Percentiles rank a stretch among this genome's conserved stretches.
Conservation (phyloP, 2,113 vertebrate species). For the Pao palembangensis region DNA sequence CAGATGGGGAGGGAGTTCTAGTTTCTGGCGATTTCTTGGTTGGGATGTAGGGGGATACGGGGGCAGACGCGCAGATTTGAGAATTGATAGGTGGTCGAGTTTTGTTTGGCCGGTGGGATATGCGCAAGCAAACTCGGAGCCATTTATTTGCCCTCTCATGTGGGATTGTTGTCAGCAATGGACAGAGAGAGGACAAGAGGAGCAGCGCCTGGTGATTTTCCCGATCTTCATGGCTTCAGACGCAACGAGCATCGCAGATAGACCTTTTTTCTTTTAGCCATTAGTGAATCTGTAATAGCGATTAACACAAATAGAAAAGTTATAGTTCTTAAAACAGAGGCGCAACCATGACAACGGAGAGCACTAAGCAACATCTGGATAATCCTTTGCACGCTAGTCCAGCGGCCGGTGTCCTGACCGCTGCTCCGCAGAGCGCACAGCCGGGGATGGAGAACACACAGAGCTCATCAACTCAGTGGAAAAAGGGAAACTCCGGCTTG, state of each 20-base stretch:
- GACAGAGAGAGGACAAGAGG: constrained; percentile 64
- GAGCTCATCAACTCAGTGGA: constrained; percentile 71
- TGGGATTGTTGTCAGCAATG: constrained; percentile 67
- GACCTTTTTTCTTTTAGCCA: constrained; percentile 24
- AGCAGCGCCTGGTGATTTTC: constrained; percentile 46
- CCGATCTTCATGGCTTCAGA: constrained; percentile 30
- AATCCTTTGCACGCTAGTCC: constrained; percentile 76
- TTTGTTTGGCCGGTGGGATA: constrained; percentile 67
- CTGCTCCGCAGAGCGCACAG: constrained; percentile 76
- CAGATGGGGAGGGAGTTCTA: constrained; percentile 72
- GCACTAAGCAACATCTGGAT: constrained; percentile 77
- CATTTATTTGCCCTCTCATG: constrained; percentile 56
- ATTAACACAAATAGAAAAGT: not conserved
- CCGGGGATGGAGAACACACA: constrained; percentile 73
- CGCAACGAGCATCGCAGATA: constrained; percentile 29
- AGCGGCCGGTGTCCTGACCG: constrained; percentile 72
- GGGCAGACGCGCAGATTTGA: constrained; percentile 66
- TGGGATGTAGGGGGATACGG: constrained; percentile 51
- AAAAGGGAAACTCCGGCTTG: constrained; percentile 85
- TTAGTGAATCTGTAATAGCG: not conserved
- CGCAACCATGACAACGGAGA: constrained; percentile 83
- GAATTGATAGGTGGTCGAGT: constrained; percentile 73
- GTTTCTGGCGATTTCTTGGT: constrained; percentile 65
- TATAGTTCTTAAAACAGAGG: not conserved
- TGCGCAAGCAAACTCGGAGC: constrained; percentile 55